Conservation (phyloP, 2,888 invertebrate species). For the Drosophila koepferae region DNA sequence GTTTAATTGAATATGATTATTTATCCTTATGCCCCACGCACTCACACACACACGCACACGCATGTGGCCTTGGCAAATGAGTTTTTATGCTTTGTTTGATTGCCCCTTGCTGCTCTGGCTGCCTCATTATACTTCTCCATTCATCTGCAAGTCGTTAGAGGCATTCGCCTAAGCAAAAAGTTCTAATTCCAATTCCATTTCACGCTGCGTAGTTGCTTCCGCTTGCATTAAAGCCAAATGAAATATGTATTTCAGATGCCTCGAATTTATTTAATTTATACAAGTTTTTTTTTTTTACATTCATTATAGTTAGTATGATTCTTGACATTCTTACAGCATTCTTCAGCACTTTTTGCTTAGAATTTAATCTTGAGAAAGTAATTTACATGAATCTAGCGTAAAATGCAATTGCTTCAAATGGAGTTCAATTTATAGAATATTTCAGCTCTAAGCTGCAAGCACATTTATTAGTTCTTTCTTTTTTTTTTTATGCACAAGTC, state of each 20-base stretch:
- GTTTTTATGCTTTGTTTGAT: slow-evolving; percentile 35
- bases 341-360: background rate
- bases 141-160: background rate
- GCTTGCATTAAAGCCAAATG: background rate
- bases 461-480: background rate
- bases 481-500: background rate
- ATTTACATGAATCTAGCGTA: slow-evolving; percentile 3
- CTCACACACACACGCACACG: slow-evolving; percentile 1
- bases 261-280: background rate
- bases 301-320: background rate
- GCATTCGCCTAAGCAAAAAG: background rate
- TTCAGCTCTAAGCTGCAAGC: background rate
- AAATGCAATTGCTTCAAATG: background rate
- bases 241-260: background rate
- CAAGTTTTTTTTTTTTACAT: background rate
- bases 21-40: slow-evolving; percentile 36
- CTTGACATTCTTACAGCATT: no score
- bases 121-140: background rate
- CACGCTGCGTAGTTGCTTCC: background rate
- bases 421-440: slow-evolving; percentile 2
- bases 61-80: slow-evolving; percentile 16
- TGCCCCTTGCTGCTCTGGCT: background rate
- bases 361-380: background rate
- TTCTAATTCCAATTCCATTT: slow-evolving; percentile 3
- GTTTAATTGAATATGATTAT: slow-evolving; percentile 66